A percentile compares a stretch with the other conserved stretches of the same genome.
These are phyloP conservation scores for Ramphastos sulfuratus DNA, from an alignment of 2,113 vertebrate genomes.

Conservation along the genomic window DNA sequence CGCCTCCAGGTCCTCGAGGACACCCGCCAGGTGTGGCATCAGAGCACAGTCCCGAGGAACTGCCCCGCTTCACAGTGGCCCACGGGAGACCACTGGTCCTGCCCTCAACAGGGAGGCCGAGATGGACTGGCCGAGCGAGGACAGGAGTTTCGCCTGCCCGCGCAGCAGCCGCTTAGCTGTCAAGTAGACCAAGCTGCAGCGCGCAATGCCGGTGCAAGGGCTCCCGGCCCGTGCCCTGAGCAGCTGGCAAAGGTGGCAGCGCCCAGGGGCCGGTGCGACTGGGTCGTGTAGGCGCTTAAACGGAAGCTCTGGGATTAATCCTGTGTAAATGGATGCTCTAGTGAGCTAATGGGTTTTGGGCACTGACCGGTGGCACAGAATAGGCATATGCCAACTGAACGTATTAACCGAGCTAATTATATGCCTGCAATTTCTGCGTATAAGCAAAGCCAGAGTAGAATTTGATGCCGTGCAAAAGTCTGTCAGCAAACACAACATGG, in stretches of 20 bases:
- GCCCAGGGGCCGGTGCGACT: background rate
- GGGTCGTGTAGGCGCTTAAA: background rate
- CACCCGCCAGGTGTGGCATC: too few relatives aligned
- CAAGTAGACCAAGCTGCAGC: too few relatives aligned
- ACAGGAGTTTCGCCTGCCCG: background rate
- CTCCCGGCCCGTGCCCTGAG: background rate
- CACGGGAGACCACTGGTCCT: background rate
- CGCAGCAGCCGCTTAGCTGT: background rate
- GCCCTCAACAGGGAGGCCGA: too few relatives aligned
- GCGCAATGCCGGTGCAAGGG: background rate
- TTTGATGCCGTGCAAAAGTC: background rate
- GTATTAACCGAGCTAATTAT: background rate
- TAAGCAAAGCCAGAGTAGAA: background rate
- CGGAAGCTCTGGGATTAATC: background rate
- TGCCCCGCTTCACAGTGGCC: accelerated
- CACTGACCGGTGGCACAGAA: background rate
- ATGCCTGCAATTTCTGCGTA: background rate
- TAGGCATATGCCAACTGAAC: background rate
- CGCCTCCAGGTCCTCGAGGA: background rate
- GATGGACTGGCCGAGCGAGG: too few relatives aligned
- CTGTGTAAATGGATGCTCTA: background rate
- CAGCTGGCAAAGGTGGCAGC: background rate
- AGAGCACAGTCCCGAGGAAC: accelerated
- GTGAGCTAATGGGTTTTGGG: background rate
- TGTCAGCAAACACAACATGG: background rate